Evolutionary conservation across 2,888 invertebrate species (phyloP), one percentile per base, ranked within the genome.

Genomic region (Myathropa florea): DNA sequence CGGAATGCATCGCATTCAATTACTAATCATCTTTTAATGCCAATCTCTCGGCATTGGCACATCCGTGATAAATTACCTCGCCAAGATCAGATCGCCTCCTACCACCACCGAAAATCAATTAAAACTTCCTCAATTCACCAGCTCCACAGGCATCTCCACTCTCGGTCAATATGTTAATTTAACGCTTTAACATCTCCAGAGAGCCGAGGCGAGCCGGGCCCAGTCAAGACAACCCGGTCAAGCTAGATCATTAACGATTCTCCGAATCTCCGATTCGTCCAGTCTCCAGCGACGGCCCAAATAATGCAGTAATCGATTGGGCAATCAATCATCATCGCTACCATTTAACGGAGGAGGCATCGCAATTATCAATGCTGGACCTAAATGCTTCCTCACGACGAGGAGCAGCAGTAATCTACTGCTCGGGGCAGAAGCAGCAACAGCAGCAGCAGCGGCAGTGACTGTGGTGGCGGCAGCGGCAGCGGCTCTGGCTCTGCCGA

Each of bases 301-400:
- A 85, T 85, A 85, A 86, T 86, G 78, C 86, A 78, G 63, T 86
- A 86, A 86, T 86, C 86, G 86, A 86, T 86, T 78, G 83, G 83
- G 86, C 78, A 79, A 86, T 86, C 86, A 86, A 86, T 86, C 86
- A 86, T 82, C 83, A 86, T 86, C 86, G 86, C 86, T 86, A 86
- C 86, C 83, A 86, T 86, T 86, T 86, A 86, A 86, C 82, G 86
- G 86, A 86, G 86, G 78, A 75, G 86, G 83, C 86, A 83, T 70
- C 78, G 86, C 86, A 86, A 86, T 86, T 86, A 86, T 86, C 78
- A 86, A 86, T 86, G 86, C 86, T 75, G 83, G 67, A 86, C 78
- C 78, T 86, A 86, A 86, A 86, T 86, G 83, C 86, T 86, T 86
- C 86, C 86, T 86, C 75, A 78, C 83, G 78, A 60, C 36, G 70